Conservation (phyloP, 2,113 vertebrate genomes). For the Pantherophis guttatus region DNA sequence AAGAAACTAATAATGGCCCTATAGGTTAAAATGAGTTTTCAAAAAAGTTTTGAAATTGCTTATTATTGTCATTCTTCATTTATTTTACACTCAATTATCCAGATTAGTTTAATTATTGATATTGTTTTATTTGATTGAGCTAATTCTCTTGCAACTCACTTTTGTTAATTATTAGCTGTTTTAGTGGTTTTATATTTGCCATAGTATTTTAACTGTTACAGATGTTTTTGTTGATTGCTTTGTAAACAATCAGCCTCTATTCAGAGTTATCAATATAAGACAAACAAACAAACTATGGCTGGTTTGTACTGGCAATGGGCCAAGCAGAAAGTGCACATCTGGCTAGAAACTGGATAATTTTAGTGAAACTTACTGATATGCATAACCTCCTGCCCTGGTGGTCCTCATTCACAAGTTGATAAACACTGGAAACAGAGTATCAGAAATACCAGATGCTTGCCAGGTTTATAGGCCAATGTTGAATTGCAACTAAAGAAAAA, state of each 20-base stretch:
- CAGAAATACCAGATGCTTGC: neutral
- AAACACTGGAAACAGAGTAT: neutral
- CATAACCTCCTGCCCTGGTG: neutral
- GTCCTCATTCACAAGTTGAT: neutral
- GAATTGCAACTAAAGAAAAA: neutral
- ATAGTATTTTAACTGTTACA: neutral
- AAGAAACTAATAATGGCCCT: neutral
- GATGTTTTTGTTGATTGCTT: neutral
- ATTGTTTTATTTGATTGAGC: neutral
- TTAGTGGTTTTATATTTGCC: neutral
- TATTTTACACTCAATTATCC: neutral
- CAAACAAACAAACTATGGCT: neutral
- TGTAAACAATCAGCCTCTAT: neutral
- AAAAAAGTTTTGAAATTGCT: neutral
- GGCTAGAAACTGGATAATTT: neutral
- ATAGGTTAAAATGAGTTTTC: neutral
- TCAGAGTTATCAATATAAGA: neutral
- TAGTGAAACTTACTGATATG: neutral
- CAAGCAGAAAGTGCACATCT: neutral
- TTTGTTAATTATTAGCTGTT: neutral
- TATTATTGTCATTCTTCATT: neutral
- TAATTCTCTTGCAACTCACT: neutral
- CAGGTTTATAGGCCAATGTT: neutral
- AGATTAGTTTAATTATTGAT: neutral
- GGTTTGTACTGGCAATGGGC: neutral